Conservation (phyloP, 2,888 invertebrate genomes). For the Argyresthia albistria region DNA sequence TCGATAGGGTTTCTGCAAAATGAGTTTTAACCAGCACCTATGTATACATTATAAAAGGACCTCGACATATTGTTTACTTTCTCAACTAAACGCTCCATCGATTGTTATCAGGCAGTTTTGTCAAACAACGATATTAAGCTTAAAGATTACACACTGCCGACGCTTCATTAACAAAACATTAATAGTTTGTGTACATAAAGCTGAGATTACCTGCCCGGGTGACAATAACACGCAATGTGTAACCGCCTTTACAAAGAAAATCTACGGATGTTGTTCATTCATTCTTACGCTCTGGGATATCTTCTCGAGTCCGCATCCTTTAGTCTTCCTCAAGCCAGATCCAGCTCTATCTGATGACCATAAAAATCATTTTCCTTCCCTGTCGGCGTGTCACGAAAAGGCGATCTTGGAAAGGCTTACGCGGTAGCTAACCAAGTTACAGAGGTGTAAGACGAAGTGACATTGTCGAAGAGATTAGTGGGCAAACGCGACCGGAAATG, state of each 20-base stretch:
- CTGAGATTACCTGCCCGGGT: slow-evolving; percentile 27
- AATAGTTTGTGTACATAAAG: slow-evolving; percentile 26
- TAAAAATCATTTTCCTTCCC: neutral
- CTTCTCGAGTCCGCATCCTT: neutral
- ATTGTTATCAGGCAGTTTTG: slow-evolving; percentile 2
- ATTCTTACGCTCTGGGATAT: slow-evolving; percentile 1
- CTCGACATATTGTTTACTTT: too few species aligned
- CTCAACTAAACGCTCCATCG: neutral
- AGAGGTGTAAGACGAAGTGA: slow-evolving; percentile 26
- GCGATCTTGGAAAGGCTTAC: slow-evolving; percentile 8
- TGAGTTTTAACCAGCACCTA: too few species aligned
- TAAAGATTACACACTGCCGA: slow-evolving; percentile 10
- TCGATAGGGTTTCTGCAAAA: too few species aligned
- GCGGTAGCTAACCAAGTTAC: slow-evolving; percentile 1
- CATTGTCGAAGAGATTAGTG: slow-evolving; percentile 46
- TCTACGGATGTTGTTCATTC: slow-evolving; percentile 3
- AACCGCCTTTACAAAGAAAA: slow-evolving; percentile 1
- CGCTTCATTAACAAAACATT: slow-evolving; percentile 31
- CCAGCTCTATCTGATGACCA: neutral
- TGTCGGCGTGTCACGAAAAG: neutral
- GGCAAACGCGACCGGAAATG: slow-evolving; percentile 44
- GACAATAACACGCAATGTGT: slow-evolving; percentile 21
- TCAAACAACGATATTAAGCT: slow-evolving; percentile 6
- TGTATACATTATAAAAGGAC: too few species aligned
- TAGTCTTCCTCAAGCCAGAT: neutral